These are phyloP conservation scores for Polypterus senegalus DNA, from an alignment of 2,113 vertebrate genomes.

Conservation along the genomic window DNA sequence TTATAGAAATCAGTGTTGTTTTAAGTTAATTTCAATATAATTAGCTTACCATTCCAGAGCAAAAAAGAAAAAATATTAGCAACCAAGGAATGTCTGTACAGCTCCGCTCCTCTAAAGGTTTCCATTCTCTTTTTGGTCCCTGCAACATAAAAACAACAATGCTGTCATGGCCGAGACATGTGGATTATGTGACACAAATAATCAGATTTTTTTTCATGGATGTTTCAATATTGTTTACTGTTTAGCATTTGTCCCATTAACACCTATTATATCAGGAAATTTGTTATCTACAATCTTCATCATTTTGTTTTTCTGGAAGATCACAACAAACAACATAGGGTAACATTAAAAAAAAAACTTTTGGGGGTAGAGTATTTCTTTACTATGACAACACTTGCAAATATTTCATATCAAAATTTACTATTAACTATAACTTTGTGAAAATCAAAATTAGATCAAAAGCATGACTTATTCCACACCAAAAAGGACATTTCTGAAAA, in stretches of 20 bases:
- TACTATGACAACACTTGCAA: no score
- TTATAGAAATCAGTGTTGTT: background rate
- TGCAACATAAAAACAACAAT: conserved; percentile 31
- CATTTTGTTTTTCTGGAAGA: background rate
- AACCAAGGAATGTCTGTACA: conserved; percentile 96
- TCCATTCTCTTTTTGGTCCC: conserved; percentile 95
- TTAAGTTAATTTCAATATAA: background rate
- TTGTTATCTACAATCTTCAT: background rate
- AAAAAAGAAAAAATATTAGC: conserved; percentile 82
- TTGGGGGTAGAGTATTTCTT: no score
- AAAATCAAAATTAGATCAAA: no score
- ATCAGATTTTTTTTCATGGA: background rate
- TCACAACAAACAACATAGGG: background rate
- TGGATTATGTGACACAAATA: background rate
- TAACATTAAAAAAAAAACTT: no score
- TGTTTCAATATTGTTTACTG: background rate
- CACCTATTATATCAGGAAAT: background rate
- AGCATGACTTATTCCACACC: no score
- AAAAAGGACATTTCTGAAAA: no score
- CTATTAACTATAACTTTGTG: no score
- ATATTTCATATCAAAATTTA: no score
- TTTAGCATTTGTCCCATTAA: background rate
- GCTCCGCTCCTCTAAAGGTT: conserved; percentile 87
- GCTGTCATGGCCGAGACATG: background rate
- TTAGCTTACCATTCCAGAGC: conserved; percentile 84